phyloP scores from a whole-genome alignment of 2,113 vertebrate genomes.

The Mohoua ochrocephala region DNA sequence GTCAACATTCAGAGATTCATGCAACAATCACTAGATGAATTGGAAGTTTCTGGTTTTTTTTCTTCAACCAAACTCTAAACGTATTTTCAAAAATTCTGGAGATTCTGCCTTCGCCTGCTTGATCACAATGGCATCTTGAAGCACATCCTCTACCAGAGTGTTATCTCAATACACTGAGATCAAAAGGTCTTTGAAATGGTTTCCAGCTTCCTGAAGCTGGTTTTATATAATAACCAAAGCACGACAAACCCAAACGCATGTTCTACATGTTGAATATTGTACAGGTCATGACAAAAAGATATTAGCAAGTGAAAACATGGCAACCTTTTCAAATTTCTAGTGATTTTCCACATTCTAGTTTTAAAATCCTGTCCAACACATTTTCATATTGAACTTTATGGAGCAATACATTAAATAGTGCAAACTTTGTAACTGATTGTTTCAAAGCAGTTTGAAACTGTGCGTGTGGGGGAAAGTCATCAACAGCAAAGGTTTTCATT shows the following conservation, averaged over 20 bases:
- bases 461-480: rapidly evolving
- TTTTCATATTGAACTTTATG: neutral
- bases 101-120: neutral
- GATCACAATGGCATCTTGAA: neutral
- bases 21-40: neutral
- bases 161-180: neutral
- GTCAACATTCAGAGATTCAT: neutral
- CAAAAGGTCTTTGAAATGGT: neutral
- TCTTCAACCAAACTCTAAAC: neutral
- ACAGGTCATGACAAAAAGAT: neutral
- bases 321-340: neutral
- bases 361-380: neutral
- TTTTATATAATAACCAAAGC: neutral
- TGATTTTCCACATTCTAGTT: neutral
- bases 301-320: neutral
- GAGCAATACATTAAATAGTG: neutral
- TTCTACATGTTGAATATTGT: neutral
- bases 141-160: neutral
- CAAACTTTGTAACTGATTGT: neutral
- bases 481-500: neutral
- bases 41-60: neutral
- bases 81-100: neutral
- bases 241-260: rapidly evolving
- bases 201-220: neutral
- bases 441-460: neutral